A percentile compares a stretch with the other conserved stretches of the same genome.
These are phyloP conservation scores for Alaudala cheleensis DNA, from an alignment of 2,113 vertebrate species.

Conservation along the genomic window DNA sequence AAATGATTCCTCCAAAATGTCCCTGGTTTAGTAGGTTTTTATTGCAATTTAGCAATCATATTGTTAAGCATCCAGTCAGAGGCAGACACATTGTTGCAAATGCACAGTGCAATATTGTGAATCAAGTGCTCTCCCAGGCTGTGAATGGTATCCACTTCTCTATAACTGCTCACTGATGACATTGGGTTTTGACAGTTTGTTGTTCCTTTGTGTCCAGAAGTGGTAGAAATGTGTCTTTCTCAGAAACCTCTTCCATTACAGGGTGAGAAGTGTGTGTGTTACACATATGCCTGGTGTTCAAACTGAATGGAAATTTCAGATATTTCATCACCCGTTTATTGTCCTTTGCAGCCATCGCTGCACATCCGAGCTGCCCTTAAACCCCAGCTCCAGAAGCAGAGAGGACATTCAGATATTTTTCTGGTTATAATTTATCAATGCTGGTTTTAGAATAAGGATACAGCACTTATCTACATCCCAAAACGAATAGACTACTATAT, in stretches of 20 bases:
- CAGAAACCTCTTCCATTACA: not conserved
- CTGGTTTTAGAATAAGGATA: not conserved
- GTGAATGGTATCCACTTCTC: not conserved
- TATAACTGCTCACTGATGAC: not conserved
- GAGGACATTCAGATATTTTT: not conserved
- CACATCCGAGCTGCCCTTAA: not conserved
- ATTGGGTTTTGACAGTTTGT: not conserved
- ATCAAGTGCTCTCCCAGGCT: not conserved
- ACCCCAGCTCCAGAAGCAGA: not conserved
- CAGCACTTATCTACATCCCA: not conserved
- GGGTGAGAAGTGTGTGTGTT: accelerated
- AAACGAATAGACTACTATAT: not conserved
- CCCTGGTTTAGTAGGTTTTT: not conserved
- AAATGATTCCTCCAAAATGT: not conserved
- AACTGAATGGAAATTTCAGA: not conserved
- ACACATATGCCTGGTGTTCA: not conserved
- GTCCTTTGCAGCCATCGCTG: not conserved
- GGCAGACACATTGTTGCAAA: not conserved
- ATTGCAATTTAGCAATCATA: not conserved
- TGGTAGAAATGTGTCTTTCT: not conserved
- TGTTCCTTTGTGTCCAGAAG: not conserved
- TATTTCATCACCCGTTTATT: not conserved
- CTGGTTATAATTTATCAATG: not conserved
- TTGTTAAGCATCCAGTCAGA: not conserved
- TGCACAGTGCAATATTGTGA: not conserved